Base-by-base conservation (phyloP, 2,797 vertebrate species). In the Jordanella pulchra region DNA sequence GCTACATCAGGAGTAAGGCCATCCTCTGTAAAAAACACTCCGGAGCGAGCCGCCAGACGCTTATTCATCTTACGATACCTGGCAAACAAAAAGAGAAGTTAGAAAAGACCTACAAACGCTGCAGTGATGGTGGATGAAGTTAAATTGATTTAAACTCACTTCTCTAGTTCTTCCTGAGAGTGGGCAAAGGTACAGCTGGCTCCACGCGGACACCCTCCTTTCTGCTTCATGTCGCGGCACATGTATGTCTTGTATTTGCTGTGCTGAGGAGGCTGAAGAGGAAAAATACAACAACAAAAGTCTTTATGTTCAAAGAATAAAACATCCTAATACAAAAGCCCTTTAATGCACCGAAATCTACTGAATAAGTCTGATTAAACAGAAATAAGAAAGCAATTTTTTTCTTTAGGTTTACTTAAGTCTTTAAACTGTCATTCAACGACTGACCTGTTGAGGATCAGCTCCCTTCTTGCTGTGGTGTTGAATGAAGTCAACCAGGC, bases 231-330 rank as follows among this genome's bases (percentile, higher is more conserved):
- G 90, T 99, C 98, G 63, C 98, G 95, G 86, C 98, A 99, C 98
- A 99, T 99, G 80, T 99, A 99, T 0, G 98, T 99, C 92, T 99
- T 99, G 85, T 99, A 99, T 85, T 99, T 99, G 95, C 97, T 99
- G 93, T 99, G 97, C 91, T 99, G 98, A 69, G 97, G 96, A 82
- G 97, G 97, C 97, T 99, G 71, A 47, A 87, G 53, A 81, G 6
- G 70, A 58, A 79, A 4, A 70, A 28, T n/a, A 77, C 23, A 13
- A 3, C 14, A 4, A 0, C 39, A 3, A 12, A 61, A 45, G 1
- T 32, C 48, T 53, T 39, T 67, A 15, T 54, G 21, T 44, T n/a
- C 7, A 30, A n/a, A 1, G 2, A 28, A 50, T 2, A 54, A 17
- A 69, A 50, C 12, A 61, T 3, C 23, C 30, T 60, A 53, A 76